Evolutionary conservation across 2,888 invertebrate species (phyloP).

Genomic region (Nomada goodeniana): DNA sequence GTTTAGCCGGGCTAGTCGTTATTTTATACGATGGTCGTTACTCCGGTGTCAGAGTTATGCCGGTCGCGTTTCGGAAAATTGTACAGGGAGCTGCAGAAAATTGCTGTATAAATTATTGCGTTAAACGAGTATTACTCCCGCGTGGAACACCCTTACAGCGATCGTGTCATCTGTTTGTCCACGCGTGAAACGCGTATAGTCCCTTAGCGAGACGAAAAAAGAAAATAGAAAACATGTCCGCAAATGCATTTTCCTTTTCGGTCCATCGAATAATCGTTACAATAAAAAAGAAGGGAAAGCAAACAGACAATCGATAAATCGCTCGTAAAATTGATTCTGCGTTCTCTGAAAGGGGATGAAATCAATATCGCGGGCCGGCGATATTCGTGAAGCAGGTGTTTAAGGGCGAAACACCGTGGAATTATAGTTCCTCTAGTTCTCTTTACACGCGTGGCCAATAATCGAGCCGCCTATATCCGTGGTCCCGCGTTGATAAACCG

Average conservation of each 20-base stretch:
- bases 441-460: slow-evolving; percentile 11
- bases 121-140: slow-evolving; percentile 12
- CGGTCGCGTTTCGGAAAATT: slow-evolving; percentile 17
- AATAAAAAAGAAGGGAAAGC: no score
- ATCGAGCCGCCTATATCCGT: slow-evolving; percentile 38
- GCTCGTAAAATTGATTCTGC: background rate
- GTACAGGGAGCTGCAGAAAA: slow-evolving; percentile 18
- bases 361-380: background rate
- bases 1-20: slow-evolving; percentile 7
- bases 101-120: slow-evolving; percentile 25
- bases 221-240: no score
- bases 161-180: slow-evolving; percentile 12
- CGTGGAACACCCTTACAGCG: background rate
- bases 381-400: background rate
- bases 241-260: no score
- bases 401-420: background rate
- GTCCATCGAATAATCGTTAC: no score
- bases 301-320: no score
- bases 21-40: slow-evolving; percentile 26
- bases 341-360: no score
- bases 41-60: slow-evolving; percentile 6
- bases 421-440: background rate
- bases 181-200: background rate
- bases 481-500: slow-evolving; percentile 51
- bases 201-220: no score